Percentiles rank a stretch among this genome's conserved stretches.
Conservation (phyloP, 2,113 vertebrate species). For the Lynx canadensis region DNA sequence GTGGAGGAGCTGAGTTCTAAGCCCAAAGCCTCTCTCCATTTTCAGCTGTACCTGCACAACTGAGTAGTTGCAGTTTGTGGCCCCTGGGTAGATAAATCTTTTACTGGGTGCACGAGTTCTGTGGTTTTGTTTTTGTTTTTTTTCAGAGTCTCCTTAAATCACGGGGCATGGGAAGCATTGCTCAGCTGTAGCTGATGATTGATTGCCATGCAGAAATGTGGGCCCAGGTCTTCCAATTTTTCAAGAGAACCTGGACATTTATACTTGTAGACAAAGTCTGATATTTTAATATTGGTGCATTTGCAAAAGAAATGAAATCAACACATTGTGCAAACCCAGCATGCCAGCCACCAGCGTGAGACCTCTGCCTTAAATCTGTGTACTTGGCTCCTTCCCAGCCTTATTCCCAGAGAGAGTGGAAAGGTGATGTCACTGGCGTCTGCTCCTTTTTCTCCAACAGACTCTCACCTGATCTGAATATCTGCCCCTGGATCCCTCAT, state of each 20-base stretch:
- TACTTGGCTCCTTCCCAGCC: neutral
- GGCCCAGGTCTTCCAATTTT: neutral
- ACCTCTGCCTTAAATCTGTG: neutral
- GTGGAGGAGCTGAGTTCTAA: neutral
- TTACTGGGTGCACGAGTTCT: neutral
- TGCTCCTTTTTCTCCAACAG: neutral
- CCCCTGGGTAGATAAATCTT: neutral
- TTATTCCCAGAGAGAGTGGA: neutral
- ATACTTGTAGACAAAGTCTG: neutral
- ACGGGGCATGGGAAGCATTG: neutral
- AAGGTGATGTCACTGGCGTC: rapidly evolving
- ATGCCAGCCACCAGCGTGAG: neutral
- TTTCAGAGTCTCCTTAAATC: neutral
- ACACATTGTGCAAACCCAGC: neutral
- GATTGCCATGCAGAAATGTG: neutral
- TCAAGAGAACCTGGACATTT: neutral
- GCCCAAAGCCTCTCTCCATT: neutral
- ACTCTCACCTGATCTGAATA: neutral
- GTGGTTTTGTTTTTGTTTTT: neutral
- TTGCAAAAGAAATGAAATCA: conserved; percentile 21
- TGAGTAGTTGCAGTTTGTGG: neutral
- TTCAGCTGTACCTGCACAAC: neutral
- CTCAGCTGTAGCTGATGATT: neutral
- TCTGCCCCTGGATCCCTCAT: neutral
- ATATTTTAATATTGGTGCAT: neutral